Evolutionary conservation across 2,888 invertebrate species (phyloP).

Genomic region (Byasa hedistus): DNA sequence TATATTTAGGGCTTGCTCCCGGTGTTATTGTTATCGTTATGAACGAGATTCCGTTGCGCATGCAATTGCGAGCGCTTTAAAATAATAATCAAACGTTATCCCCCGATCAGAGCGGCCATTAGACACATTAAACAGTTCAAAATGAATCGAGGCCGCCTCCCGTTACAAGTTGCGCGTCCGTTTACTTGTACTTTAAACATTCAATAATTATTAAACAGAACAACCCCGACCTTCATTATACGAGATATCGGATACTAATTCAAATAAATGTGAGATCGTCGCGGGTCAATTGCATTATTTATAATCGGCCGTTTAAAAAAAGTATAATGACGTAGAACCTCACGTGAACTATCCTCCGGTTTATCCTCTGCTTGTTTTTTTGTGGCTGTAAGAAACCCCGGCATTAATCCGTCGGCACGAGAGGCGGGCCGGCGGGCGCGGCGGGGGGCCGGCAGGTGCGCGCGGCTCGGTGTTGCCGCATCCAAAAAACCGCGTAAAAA

Average conservation of each 20-base stretch:
- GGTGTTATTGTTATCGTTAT: slow-evolving; percentile 46
- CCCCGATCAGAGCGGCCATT: neutral
- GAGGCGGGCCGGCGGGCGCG: slow-evolving; percentile 52
- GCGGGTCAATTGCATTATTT: slow-evolving; percentile 40
- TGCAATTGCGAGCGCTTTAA: neutral
- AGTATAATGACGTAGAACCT: slow-evolving; percentile 43
- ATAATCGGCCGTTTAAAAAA: slow-evolving; percentile 39
- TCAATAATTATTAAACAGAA: slow-evolving; percentile 17
- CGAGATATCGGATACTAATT: slow-evolving; percentile 25
- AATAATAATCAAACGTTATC: too few relatives aligned
- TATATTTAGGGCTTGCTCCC: slow-evolving; percentile 47
- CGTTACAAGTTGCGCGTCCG: neutral
- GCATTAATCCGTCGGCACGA: slow-evolving; percentile 67
- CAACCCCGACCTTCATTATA: slow-evolving; percentile 20
- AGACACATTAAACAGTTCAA: neutral
- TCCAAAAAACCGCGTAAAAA: slow-evolving; percentile 44
- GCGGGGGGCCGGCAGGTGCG: slow-evolving; percentile 71
- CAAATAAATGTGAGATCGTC: slow-evolving; percentile 34
- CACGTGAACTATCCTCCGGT: slow-evolving; percentile 37
- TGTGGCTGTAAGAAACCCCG: slow-evolving; percentile 46
- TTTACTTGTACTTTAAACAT: slow-evolving; percentile 1
- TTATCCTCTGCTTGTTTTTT: slow-evolving; percentile 41
- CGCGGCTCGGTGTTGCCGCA: slow-evolving; percentile 43
- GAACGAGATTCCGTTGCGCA: slow-evolving; percentile 22
- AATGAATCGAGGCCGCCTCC: neutral